Evolutionary conservation across 1,140 invertebrate species (phyloP), one percentile per base, ranked within the genome.

Genomic region (Heterodera carotae): DNA sequence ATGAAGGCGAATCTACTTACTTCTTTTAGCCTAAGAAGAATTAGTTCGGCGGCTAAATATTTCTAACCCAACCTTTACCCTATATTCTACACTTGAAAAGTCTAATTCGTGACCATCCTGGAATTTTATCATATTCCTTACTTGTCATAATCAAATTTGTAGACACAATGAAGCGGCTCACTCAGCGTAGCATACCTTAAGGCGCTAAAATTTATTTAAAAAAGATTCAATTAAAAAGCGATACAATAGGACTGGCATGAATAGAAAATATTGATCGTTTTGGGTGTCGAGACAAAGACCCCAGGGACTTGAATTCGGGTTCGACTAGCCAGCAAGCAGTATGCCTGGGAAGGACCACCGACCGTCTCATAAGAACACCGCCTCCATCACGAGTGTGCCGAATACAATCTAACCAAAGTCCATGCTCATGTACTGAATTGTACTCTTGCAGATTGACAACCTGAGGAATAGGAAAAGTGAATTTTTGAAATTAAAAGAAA

Each of bases 61-160:
- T n/a, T n/a, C n/a, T n/a, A n/a, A n/a, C n/a, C n/a, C n/a, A n/a
- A n/a, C n/a, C n/a, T n/a, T n/a, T n/a, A n/a, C n/a, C n/a, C n/a
- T n/a, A n/a, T n/a, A n/a, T n/a, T n/a, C n/a, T n/a, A n/a, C n/a
- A n/a, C n/a, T n/a, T n/a, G n/a, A n/a, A n/a, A n/a, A n/a, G n/a
- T n/a, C n/a, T n/a, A n/a, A n/a, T n/a, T n/a, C 22, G n/a, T 29
- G 22, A 8, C 59, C 22, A 0, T 2, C 15, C 53, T 12, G 22
- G 1, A 15, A 18, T 33, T n/a, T 53, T 15, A 3, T 22, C 8
- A 18, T 34, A 34, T 27, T 31, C n/a, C n/a, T 34, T 56, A 74
- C 75, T 87, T 87, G 69, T 88, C 85, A 67, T 87, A 87, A 43
- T 87, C 85, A 70, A 87, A 87, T 76, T 87, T 87, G 80, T 87